phyloP scores from a whole-genome alignment of 1,140 invertebrate species.

The Chionoecetes opilio region DNA sequence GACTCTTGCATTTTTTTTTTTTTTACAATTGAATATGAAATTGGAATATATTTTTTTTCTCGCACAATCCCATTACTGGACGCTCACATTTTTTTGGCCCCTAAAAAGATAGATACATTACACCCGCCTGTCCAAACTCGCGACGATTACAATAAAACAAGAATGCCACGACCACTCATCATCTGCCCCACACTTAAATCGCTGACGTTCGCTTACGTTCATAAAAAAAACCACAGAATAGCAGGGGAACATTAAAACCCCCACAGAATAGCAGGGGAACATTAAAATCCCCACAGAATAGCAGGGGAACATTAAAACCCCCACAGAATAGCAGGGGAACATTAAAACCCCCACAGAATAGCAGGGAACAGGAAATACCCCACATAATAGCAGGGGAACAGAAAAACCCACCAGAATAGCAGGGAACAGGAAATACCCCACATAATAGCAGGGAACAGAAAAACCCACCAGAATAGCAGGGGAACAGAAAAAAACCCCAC shows the following conservation, averaged over 20 bases:
- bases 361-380: no score
- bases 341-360: no score
- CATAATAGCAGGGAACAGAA: no score
- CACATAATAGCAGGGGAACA: no score
- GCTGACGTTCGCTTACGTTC: not conserved
- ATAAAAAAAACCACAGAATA: not conserved
- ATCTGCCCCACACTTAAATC: not conserved
- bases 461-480: no score
- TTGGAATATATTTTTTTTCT: not conserved
- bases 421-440: no score
- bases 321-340: no score
- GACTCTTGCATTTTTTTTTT: not conserved
- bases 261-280: no score
- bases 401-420: no score
- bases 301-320: no score
- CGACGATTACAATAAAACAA: constrained; percentile 50
- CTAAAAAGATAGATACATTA: constrained; percentile 46
- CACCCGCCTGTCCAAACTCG: not conserved
- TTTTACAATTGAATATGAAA: constrained; percentile 36
- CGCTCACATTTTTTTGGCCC: constrained; percentile 41
- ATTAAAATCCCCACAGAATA: no score
- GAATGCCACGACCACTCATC: not conserved
- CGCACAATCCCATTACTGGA: constrained; percentile 40
- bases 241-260: not conserved
- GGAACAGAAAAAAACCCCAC: no score